Evolutionary conservation across 2,113 vertebrate species (phyloP).

Genomic region (Arenaria interpres): DNA sequence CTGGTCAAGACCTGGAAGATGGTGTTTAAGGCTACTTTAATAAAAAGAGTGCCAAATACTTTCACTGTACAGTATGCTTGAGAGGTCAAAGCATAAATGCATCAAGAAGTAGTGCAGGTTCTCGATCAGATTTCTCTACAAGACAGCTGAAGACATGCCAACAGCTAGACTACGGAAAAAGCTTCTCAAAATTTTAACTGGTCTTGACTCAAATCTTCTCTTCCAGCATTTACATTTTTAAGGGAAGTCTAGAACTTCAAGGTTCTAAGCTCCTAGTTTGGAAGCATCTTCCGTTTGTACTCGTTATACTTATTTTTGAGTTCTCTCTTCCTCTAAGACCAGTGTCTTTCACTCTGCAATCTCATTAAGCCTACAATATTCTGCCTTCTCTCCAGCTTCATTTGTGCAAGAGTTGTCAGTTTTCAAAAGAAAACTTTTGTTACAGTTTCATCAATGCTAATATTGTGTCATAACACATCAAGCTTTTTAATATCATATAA

Average conservation of each 20-base stretch:
- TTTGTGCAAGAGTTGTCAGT: background rate
- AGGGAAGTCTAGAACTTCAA: background rate
- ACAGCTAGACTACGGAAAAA: background rate
- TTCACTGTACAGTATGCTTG: background rate
- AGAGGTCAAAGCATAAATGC: background rate
- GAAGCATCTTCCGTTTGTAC: background rate
- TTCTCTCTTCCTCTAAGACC: background rate
- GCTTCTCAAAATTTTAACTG: background rate
- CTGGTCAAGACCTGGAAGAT: background rate
- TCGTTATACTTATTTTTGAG: background rate
- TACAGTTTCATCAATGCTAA: background rate
- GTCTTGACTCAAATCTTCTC: background rate
- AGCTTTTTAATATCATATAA: background rate
- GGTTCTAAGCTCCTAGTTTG: background rate
- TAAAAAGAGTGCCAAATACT: background rate
- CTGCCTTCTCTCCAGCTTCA: background rate
- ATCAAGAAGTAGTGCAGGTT: background rate
- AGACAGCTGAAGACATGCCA: background rate
- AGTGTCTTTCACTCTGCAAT: background rate
- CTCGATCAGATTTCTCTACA: background rate
- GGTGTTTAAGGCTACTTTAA: background rate
- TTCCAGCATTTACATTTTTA: background rate
- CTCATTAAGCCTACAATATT: background rate
- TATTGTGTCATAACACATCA: background rate
- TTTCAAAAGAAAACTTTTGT: background rate